A percentile compares a stretch with the other conserved stretches of the same genome.
These are phyloP conservation scores for Orthosia cruda DNA, from an alignment of 2,888 invertebrate genomes.

Conservation along the genomic window DNA sequence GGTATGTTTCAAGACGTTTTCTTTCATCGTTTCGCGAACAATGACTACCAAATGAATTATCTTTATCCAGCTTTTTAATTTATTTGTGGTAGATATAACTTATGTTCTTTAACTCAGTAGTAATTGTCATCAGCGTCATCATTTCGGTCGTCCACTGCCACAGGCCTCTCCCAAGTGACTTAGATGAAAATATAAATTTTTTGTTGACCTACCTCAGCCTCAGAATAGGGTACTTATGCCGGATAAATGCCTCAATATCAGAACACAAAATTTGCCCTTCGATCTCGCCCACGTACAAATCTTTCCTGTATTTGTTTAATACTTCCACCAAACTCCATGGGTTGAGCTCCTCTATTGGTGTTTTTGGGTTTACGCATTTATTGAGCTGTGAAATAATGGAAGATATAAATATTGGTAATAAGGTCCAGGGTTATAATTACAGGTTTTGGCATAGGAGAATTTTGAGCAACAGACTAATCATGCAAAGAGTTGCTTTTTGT, in stretches of 20 bases:
- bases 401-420: not conserved
- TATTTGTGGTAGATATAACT: no score
- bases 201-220: constrained; percentile 73
- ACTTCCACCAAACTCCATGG: constrained; percentile 69
- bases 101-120: no score
- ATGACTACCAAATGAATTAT: not conserved
- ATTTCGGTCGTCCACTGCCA: no score
- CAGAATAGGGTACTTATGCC: constrained; percentile 80
- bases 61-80: no score
- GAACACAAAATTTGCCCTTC: constrained; percentile 70
- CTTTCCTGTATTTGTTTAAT: constrained; percentile 76
- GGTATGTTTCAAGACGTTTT: not conserved
- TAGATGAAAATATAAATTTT: not conserved
- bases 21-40: not conserved
- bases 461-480: not conserved
- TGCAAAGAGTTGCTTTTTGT: no score
- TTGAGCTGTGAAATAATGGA: constrained; percentile 74
- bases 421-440: not conserved
- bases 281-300: constrained; percentile 73
- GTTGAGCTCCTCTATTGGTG: constrained; percentile 64
- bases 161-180: no score
- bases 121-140: no score
- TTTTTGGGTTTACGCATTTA: constrained; percentile 72
- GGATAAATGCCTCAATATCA: constrained; percentile 78
- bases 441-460: not conserved